These are phyloP conservation scores for Syrphus vitripennis DNA, from an alignment of 2,888 invertebrate genomes.

Conservation along the genomic window DNA sequence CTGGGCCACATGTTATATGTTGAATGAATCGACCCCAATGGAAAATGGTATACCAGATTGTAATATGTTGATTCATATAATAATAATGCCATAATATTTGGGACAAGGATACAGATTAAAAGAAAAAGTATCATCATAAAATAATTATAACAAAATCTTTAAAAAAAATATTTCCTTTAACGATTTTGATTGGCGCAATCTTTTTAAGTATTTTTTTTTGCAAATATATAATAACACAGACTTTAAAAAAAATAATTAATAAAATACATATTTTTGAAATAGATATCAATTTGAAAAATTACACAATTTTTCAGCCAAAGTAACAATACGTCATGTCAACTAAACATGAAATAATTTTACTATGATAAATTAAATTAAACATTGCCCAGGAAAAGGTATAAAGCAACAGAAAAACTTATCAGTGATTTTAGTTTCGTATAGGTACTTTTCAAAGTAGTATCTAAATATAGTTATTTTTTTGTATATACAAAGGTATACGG, in stretches of 20 bases:
- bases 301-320: neutral
- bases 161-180: no score
- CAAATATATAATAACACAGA: neutral
- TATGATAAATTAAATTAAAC: neutral
- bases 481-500: no score
- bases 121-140: no score
- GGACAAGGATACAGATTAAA: no score
- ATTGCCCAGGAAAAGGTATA: neutral
- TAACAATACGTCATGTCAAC: neutral
- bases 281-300: neutral
- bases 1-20: no score
- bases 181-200: no score
- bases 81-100: no score
- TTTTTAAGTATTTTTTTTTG: neutral
- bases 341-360: neutral
- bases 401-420: neutral
- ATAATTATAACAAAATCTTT: no score
- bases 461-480: slow-evolving; percentile 61
- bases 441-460: slow-evolving; percentile 70
- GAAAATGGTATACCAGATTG: no score
- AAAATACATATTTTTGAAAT: neutral
- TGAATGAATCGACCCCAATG: no score
- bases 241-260: neutral
- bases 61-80: no score
- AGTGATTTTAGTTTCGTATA: slow-evolving; percentile 21